A percentile compares a stretch with the other conserved stretches of the same genome.
Evolutionary conservation across 2,797 vertebrate species (phyloP).

Genomic region (Serranus cabrilla): DNA sequence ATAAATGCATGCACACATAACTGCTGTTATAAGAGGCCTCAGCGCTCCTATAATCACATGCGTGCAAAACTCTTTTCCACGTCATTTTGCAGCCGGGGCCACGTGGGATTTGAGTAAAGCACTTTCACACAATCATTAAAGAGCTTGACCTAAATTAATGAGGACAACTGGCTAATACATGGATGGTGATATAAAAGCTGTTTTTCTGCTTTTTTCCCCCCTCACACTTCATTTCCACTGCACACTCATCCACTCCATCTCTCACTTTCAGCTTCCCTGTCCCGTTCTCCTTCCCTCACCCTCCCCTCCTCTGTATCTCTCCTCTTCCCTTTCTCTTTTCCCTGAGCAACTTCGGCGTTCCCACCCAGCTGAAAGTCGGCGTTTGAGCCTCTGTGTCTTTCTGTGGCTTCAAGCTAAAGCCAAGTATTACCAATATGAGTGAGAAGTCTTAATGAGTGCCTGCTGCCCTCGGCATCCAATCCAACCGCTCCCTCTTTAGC

Average conservation of each 20-base stretch:
- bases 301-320: not conserved
- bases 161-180: conserved; percentile 56
- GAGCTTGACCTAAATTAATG: conserved; percentile 76
- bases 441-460: conserved; percentile 63
- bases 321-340: not conserved
- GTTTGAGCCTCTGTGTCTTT: conserved; percentile 44
- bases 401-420: conserved; percentile 44
- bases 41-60: conserved; percentile 47
- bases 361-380: conserved; percentile 31
- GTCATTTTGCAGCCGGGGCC: conserved; percentile 60
- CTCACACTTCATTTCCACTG: conserved; percentile 36
- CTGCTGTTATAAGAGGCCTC: conserved; percentile 22
- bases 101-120: conserved; percentile 55
- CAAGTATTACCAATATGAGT: conserved; percentile 52
- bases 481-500: conserved; percentile 34
- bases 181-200: conserved; percentile 35
- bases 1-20: conserved; percentile 11
- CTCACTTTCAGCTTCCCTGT: conserved; percentile 36
- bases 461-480: conserved; percentile 27
- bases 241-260: conserved; percentile 11
- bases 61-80: conserved; percentile 52
- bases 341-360: conserved; percentile 22
- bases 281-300: not conserved
- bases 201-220: conserved; percentile 40
- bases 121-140: conserved; percentile 71